Percentiles rank a stretch among this genome's conserved stretches.
Conservation (phyloP, 1,140 invertebrate species). For the Drosophila dunni region DNA sequence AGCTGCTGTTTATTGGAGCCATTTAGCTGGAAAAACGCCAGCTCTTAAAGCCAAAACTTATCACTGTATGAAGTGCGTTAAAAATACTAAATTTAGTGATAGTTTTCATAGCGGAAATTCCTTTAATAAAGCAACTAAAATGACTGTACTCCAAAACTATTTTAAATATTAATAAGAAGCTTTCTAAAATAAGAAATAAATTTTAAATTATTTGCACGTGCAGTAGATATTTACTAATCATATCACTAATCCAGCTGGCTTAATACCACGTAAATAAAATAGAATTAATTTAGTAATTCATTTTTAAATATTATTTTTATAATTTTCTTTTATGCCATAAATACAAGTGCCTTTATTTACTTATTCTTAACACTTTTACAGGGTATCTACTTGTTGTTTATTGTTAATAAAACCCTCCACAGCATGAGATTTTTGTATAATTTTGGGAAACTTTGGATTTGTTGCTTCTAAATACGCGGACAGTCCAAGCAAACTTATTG, state of each 20-base stretch:
- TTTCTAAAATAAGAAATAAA: slow-evolving; percentile 1
- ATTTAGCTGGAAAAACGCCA: slow-evolving; percentile 1
- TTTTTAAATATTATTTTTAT: too few species aligned
- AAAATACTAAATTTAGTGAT: not conserved
- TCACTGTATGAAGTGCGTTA: not conserved
- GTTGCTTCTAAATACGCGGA: slow-evolving; percentile 4
- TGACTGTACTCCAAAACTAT: not conserved
- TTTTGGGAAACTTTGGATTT: not conserved
- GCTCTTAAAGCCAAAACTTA: not conserved
- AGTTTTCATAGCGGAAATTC: not conserved
- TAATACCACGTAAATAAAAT: not conserved
- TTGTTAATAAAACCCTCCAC: not conserved
- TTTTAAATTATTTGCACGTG: too few species aligned
- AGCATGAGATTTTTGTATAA: not conserved
- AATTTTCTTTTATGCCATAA: too few species aligned
- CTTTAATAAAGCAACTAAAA: not conserved
- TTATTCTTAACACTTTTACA: not conserved
- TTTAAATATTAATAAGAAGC: slow-evolving; percentile 11
- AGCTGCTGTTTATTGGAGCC: slow-evolving; percentile 24
- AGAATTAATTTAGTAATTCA: too few species aligned
- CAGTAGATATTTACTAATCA: not conserved
- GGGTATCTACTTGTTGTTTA: not conserved
- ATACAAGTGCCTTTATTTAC: too few species aligned
- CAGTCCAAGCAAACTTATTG: slow-evolving; percentile 21
- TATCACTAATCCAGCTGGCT: not conserved